Conservation (phyloP, 2,888 invertebrate genomes). For the Nysson spinosus region DNA sequence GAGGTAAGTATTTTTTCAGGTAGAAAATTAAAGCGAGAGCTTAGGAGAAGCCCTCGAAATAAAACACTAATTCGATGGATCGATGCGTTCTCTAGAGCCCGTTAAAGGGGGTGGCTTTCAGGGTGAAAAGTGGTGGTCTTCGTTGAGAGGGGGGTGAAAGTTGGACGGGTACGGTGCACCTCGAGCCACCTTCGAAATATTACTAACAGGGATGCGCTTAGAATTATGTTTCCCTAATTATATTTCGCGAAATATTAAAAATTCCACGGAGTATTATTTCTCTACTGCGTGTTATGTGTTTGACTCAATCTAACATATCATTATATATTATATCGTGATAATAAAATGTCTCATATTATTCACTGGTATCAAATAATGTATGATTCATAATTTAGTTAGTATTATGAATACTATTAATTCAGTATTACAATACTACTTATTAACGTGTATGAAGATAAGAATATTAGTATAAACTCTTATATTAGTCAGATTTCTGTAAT, state of each 20-base stretch:
- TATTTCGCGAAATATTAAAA: slow-evolving; percentile 45
- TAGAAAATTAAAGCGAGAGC: slow-evolving; percentile 71
- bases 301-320: too few relatives aligned
- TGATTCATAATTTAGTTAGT: too few relatives aligned
- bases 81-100: slow-evolving; percentile 64
- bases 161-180: slow-evolving; percentile 25
- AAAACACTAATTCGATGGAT: slow-evolving; percentile 69
- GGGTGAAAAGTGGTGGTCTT: slow-evolving; percentile 18
- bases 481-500: too few relatives aligned
- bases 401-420: too few relatives aligned
- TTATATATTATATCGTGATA: too few relatives aligned
- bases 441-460: too few relatives aligned
- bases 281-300: too few relatives aligned
- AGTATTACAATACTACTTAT: too few relatives aligned
- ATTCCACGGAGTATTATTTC: too few relatives aligned
- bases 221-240: slow-evolving; percentile 59
- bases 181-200: slow-evolving; percentile 55
- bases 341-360: too few relatives aligned
- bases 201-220: slow-evolving; percentile 50
- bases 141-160: slow-evolving; percentile 11
- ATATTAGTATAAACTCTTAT: too few relatives aligned
- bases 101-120: slow-evolving; percentile 38
- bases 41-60: slow-evolving; percentile 63
- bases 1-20: slow-evolving; percentile 66
- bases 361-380: too few relatives aligned